Evolutionary conservation across 2,797 vertebrate species (phyloP).

Genomic region (Lycodopsis pacificus): DNA sequence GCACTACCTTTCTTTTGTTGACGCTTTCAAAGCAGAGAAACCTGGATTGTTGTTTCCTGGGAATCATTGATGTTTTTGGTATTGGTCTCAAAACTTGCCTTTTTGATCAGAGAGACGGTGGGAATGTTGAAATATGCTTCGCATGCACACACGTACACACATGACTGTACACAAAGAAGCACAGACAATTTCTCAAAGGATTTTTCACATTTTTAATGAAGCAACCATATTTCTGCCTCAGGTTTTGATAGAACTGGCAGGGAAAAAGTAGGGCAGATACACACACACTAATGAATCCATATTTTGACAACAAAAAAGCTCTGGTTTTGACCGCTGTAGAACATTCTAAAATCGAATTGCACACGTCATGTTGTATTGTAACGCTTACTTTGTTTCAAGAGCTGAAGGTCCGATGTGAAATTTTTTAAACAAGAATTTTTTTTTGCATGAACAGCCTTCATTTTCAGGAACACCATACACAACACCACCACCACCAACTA

Average conservation of each 20-base stretch:
- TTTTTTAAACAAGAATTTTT: neutral
- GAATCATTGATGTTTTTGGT: neutral
- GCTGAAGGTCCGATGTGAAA: neutral
- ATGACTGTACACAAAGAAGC: neutral
- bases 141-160: neutral
- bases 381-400: neutral
- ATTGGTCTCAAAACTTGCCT: neutral
- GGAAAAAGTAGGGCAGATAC: neutral
- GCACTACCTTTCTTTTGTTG: neutral
- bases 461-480: constrained; percentile 21
- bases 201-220: constrained; percentile 1
- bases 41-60: neutral
- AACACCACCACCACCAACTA: constrained; percentile 9
- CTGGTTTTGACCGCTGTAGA: neutral
- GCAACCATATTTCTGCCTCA: neutral
- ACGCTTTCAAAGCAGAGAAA: neutral
- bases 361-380: neutral
- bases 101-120: neutral
- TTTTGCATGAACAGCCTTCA: neutral
- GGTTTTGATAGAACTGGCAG: neutral
- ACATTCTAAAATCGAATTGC: neutral
- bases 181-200: neutral
- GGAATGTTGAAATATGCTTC: neutral
- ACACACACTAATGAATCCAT: neutral
- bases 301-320: neutral